Evolutionary conservation across 1,140 invertebrate species (phyloP).

Genomic region (Polyergus mexicanus): DNA sequence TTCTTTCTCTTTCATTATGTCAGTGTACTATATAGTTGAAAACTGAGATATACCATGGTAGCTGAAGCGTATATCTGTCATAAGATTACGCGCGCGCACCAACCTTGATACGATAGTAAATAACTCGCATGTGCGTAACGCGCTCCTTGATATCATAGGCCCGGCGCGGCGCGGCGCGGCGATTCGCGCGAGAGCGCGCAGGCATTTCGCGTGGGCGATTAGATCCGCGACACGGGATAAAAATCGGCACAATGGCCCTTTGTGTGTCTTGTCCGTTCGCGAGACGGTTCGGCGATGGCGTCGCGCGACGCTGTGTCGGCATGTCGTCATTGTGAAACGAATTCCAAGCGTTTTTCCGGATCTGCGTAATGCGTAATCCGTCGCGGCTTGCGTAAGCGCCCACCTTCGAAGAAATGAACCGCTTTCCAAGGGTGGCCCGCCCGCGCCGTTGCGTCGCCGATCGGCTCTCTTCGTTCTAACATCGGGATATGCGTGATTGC

Average conservation of each 20-base stretch:
- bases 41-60: background rate
- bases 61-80: background rate
- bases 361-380: conserved; percentile 25
- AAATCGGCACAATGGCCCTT: conserved; percentile 82
- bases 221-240: conserved; percentile 80
- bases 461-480: background rate
- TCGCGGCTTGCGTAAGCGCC: conserved; percentile 30
- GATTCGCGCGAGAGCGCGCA: conserved; percentile 74
- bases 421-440: background rate
- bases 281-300: conserved; percentile 68
- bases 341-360: conserved; percentile 75
- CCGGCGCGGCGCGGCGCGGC: conserved; percentile 53
- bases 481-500: background rate
- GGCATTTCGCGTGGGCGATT: conserved; percentile 82
- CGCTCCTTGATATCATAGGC: conserved; percentile 52
- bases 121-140: conserved; percentile 63
- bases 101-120: conserved; percentile 74
- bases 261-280: conserved; percentile 72
- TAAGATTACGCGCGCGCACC: conserved; percentile 39
- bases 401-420: conserved; percentile 39
- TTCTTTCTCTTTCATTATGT: background rate
- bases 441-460: no score
- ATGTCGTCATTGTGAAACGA: conserved; percentile 71
- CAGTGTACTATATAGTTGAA: background rate
- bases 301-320: conserved; percentile 51